Percentiles rank a stretch among this genome's conserved stretches.
phyloP scores from a whole-genome alignment of 2,888 invertebrate genomes.

The Erebia epiphron region DNA sequence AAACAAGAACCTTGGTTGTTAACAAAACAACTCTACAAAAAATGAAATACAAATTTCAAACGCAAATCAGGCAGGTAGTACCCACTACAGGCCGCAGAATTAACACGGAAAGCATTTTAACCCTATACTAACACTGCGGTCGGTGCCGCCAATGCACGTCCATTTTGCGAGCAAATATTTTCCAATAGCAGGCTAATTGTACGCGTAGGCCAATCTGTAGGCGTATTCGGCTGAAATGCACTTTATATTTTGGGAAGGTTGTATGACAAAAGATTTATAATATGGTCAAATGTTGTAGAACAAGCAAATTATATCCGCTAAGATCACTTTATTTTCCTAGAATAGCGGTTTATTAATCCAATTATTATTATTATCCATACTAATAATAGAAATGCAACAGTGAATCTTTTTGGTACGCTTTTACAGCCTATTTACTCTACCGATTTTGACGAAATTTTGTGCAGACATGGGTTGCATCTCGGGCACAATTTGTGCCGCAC shows the following conservation, averaged over 20 bases:
- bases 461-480: too few relatives aligned
- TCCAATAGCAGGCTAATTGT: constrained; percentile 34
- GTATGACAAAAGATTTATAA: too few relatives aligned
- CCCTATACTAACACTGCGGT: constrained; percentile 21
- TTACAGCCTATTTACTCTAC: too few relatives aligned
- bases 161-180: constrained; percentile 32
- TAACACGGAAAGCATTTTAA: constrained; percentile 22
- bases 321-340: too few relatives aligned
- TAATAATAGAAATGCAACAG: not conserved
- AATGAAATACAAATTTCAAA: not conserved
- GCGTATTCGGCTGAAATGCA: constrained; percentile 20
- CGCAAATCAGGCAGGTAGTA: constrained; percentile 5
- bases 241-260: not conserved
- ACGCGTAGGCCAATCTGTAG: not conserved
- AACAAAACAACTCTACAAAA: too few relatives aligned
- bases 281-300: too few relatives aligned
- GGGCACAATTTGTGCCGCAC: too few relatives aligned
- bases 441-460: too few relatives aligned
- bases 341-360: too few relatives aligned
- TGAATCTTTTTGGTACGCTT: not conserved
- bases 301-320: too few relatives aligned
- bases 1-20: too few relatives aligned
- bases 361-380: too few relatives aligned
- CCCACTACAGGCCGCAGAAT: not conserved
- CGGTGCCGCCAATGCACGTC: not conserved